A percentile compares a stretch with the other conserved stretches of the same genome.
Conservation (phyloP, 2,797 vertebrate genomes). For the Parauchenoglanis ngamensis region DNA sequence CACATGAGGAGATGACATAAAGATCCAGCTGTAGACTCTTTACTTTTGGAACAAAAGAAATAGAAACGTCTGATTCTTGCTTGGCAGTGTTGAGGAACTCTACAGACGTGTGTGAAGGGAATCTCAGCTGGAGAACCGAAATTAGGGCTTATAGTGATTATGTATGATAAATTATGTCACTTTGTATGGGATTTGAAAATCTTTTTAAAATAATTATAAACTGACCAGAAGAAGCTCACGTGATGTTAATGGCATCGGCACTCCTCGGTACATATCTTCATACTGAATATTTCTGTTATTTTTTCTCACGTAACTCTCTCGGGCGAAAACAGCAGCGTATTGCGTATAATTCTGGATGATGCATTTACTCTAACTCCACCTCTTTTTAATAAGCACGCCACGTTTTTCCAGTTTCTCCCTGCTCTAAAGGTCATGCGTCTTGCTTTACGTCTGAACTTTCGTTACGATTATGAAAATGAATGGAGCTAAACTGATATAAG, state of each 20-base stretch:
- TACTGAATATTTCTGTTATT: no score
- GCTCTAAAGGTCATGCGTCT: neutral
- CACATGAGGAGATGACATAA: neutral
- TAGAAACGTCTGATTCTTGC: neutral
- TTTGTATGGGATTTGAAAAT: neutral
- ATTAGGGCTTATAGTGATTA: neutral
- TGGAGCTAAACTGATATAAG: neutral
- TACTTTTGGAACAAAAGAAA: neutral
- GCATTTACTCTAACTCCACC: neutral
- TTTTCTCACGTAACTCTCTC: no score
- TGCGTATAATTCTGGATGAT: neutral
- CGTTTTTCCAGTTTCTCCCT: neutral
- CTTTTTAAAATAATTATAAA: neutral
- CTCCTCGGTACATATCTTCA: no score
- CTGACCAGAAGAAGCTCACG: neutral
- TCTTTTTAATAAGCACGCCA: neutral
- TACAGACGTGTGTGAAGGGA: neutral
- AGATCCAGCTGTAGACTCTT: neutral
- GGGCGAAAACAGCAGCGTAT: neutral
- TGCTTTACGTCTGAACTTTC: neutral
- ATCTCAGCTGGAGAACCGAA: neutral
- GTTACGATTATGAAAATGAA: neutral
- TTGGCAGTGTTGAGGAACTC: neutral
- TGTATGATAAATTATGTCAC: neutral
- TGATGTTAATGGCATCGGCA: neutral